Conservation (phyloP, 2,797 vertebrate species). For the Sphenopsis melanotis region DNA sequence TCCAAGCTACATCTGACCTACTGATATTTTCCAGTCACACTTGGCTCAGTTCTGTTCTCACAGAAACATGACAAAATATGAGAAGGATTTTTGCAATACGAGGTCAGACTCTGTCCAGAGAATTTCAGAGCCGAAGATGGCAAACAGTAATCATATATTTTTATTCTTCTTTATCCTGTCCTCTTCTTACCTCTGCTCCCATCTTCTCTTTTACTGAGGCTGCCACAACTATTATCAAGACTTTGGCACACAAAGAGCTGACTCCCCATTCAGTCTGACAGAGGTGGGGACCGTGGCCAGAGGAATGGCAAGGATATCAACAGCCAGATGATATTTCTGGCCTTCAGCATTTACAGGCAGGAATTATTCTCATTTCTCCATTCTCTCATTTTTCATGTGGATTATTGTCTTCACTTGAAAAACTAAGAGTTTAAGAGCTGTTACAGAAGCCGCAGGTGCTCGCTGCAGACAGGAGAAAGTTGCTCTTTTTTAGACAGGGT, state of each 20-base stretch:
- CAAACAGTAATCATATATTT: neutral
- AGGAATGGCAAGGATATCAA: neutral
- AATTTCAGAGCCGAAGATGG: neutral
- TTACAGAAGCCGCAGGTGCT: neutral
- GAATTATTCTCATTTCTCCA: neutral
- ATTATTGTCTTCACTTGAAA: neutral
- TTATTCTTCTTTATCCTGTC: neutral
- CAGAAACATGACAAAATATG: neutral
- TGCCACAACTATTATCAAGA: neutral
- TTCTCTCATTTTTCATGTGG: neutral
- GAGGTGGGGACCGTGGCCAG: neutral
- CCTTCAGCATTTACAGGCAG: neutral
- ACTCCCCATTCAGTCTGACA: fast-evolving
- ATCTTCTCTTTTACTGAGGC: neutral
- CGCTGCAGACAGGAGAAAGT: neutral
- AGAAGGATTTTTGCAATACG: neutral
- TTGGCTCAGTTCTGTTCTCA: neutral
- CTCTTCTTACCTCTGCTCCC: neutral
- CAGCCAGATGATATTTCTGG: neutral
- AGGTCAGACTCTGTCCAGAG: neutral
- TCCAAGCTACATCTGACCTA: neutral
- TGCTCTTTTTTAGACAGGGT: neutral
- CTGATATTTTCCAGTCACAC: neutral
- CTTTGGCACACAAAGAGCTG: fast-evolving
- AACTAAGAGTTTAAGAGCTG: neutral